Percentiles rank a stretch among this genome's conserved stretches.
phyloP scores from a whole-genome alignment of 2,888 invertebrate genomes.

The Scaptomyza flava region DNA sequence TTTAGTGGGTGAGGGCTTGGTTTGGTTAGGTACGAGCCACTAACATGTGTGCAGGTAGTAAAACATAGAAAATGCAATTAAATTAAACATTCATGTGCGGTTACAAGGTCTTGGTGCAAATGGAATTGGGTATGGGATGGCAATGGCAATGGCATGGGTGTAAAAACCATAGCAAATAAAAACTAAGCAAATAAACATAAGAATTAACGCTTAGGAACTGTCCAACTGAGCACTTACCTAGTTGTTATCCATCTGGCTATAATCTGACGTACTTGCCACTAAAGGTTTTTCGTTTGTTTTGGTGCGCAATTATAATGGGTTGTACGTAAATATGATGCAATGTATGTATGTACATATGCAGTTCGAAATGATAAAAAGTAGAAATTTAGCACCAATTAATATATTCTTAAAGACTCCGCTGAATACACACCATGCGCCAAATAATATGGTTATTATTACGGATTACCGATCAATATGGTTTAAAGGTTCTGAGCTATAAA shows the following conservation, averaged over 20 bases:
- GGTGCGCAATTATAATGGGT: conserved; percentile 12
- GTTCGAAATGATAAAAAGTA: neutral
- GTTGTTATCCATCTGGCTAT: conserved; percentile 69
- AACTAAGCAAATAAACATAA: conserved; percentile 9
- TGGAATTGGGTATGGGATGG: conserved; percentile 20
- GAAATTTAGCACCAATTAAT: conserved; percentile 7
- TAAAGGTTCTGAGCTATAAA: conserved; percentile 1
- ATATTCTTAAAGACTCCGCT: neutral
- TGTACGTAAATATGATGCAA: neutral
- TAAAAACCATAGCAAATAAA: neutral
- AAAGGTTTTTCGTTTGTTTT: conserved; percentile 13
- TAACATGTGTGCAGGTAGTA: conserved; percentile 57
- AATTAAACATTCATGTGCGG: conserved; percentile 59
- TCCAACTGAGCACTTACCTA: conserved; percentile 68
- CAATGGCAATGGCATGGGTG: neutral
- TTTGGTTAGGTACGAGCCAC: conserved; percentile 1
- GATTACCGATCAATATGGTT: conserved; percentile 54
- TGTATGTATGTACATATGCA: conserved; percentile 35
- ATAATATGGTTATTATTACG: conserved; percentile 4
- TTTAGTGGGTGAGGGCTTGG: conserved; percentile 9
- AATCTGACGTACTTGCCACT: conserved; percentile 74
- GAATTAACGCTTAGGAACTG: conserved; percentile 7
- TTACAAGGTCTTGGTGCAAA: conserved; percentile 43
- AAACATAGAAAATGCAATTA: conserved; percentile 57
- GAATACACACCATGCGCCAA: conserved; percentile 72